A percentile compares a stretch with the other conserved stretches of the same genome.
Evolutionary conservation across 2,888 invertebrate genomes (phyloP).

Genomic region (Plagiodera versicolora): DNA sequence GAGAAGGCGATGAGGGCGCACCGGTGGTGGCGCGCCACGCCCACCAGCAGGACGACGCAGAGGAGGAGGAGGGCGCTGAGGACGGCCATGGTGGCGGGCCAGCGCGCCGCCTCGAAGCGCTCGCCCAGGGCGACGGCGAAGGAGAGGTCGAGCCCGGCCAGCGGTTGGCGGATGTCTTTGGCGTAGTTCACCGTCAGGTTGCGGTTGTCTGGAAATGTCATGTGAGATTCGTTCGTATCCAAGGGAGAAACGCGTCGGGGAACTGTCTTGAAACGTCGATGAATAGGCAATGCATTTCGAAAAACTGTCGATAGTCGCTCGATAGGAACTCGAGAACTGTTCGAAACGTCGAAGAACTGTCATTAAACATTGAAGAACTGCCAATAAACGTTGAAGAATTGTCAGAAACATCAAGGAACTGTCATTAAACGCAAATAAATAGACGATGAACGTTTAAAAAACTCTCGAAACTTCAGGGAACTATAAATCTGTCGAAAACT

Average conservation of each 20-base stretch:
- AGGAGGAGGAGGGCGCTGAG: constrained; percentile 83
- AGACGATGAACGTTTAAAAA: too few relatives aligned
- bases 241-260: background rate
- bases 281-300: too few relatives aligned
- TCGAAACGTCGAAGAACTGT: too few relatives aligned
- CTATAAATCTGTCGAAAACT: too few relatives aligned
- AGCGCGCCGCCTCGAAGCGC: constrained; percentile 72
- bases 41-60: constrained; percentile 86
- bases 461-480: too few relatives aligned
- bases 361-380: too few relatives aligned
- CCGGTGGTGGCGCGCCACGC: constrained; percentile 84
- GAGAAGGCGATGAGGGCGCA: constrained; percentile 89
- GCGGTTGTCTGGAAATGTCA: constrained; percentile 58
- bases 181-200: constrained; percentile 75
- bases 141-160: constrained; percentile 71
- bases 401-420: too few relatives aligned
- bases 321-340: too few relatives aligned
- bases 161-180: constrained; percentile 67
- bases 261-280: background rate
- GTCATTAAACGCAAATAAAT: too few relatives aligned
- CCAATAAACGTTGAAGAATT: too few relatives aligned
- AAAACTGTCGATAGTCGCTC: too few relatives aligned
- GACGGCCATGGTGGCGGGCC: constrained; percentile 89
- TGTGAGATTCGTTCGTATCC: too few relatives aligned
- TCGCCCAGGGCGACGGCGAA: constrained; percentile 64